Base-by-base conservation (phyloP, 2,888 invertebrate genomes). In the Acleris literana region DNA sequence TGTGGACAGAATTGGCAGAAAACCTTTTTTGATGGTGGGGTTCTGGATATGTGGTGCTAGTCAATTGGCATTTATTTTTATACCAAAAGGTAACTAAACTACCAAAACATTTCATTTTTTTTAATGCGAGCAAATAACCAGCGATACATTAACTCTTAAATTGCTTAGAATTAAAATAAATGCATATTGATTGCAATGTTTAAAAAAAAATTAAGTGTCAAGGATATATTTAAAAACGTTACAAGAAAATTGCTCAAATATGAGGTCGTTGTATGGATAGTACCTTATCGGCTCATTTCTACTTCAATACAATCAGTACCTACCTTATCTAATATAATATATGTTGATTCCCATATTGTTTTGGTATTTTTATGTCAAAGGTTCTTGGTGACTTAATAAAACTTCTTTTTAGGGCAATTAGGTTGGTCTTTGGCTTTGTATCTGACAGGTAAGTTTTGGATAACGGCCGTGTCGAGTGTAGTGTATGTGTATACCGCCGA, bases 401-500 rank as follows among this genome's bases (percentile, higher is more conserved):
- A 9, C 4, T 43, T 11, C n/a, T 2, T 52, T 64, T 18, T 55
- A 56, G 58, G 25, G 3, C 13, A 51, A 22, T 58, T 59, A 29
- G 49, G 13, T 29, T 49, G 85, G 60, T 54, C 81, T 5, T 61
- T 86, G 22, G 93, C 90, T 71, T 78, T 86, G 33, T 94, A 90
- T 73, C 79, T 94, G 57, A 80, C 90, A 60, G 94, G 94, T 1
- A 94, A 94, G 76, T 83, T 93, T 70, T 86, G 91, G 44, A 94
- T 93, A 17, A 93, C 94, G 1, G 86, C 92, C 63, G 89, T 94
- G 17, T 93, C 94, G 73, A 88, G 92, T 51, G 86, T 92, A n/a
- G 76, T 94, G 54, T 94, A 94, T 76, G 88, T 94, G 70, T 93
- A 93, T 72, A 93, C 94, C 2, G 89, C 94, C 13, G 94, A 94